phyloP scores from a whole-genome alignment of 2,113 vertebrate species.

The Cairina moschata region DNA sequence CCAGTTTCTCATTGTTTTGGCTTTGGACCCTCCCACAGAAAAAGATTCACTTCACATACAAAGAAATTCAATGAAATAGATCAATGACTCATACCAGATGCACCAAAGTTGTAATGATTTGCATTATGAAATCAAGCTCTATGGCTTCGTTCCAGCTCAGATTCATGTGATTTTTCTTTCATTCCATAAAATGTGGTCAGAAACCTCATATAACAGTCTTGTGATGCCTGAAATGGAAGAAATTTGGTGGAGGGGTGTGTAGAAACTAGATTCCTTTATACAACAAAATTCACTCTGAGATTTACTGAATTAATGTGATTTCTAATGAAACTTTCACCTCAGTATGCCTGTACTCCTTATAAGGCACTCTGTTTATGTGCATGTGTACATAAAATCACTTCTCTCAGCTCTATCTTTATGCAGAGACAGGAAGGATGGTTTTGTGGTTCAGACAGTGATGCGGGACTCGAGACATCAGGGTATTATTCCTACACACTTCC shows the following conservation, averaged over 20 bases:
- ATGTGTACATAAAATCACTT: constrained; percentile 13
- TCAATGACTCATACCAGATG: not conserved
- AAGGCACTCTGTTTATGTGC: not conserved
- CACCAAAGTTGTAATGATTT: not conserved
- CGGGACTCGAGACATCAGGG: not conserved
- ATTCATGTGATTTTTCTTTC: constrained; percentile 7
- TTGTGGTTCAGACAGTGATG: constrained; percentile 48
- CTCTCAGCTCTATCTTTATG: not conserved
- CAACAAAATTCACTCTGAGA: not conserved
- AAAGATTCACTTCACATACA: not conserved
- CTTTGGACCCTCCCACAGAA: not conserved
- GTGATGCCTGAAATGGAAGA: not conserved
- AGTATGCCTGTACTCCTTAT: not conserved
- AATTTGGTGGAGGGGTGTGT: not conserved
- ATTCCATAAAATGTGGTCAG: not conserved
- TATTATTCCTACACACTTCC: constrained; percentile 40
- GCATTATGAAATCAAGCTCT: not conserved
- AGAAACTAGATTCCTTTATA: not conserved
- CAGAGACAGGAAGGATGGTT: constrained; percentile 60
- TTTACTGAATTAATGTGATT: not conserved
- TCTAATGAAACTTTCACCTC: constrained; percentile 1
- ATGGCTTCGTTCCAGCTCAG: not conserved
- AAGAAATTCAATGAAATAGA: not conserved
- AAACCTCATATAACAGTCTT: not conserved
- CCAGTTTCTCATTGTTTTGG: not conserved